Evolutionary conservation across 1,140 invertebrate species (phyloP).

Genomic region (Drosophila varians): DNA sequence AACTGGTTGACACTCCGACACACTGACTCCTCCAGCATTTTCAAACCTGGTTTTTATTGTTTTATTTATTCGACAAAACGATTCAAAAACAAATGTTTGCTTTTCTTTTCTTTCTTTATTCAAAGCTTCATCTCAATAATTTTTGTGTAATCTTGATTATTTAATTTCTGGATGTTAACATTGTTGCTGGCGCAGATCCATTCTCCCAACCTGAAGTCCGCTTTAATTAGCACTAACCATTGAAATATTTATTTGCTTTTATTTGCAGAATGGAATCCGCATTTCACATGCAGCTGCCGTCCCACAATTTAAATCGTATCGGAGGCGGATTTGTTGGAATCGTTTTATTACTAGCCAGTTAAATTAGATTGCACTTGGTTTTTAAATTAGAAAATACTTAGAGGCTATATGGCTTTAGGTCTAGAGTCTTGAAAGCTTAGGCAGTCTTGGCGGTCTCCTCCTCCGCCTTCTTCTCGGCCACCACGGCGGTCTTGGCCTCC

Average conservation of each 20-base stretch:
- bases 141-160: too few relatives aligned
- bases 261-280: constrained; percentile 20
- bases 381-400: constrained; percentile 54
- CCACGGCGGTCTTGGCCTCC: constrained; percentile 26
- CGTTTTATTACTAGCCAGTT: constrained; percentile 63
- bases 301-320: constrained; percentile 6
- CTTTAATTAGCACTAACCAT: constrained; percentile 42
- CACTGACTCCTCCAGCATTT: neutral
- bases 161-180: neutral
- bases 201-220: constrained; percentile 1
- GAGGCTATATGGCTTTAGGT: neutral
- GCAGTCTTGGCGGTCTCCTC: constrained; percentile 36
- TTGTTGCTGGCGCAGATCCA: neutral
- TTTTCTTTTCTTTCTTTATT: neutral
- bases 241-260: constrained; percentile 31
- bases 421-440: constrained; percentile 21
- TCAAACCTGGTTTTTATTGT: too few relatives aligned
- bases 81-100: neutral
- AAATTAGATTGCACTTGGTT: constrained; percentile 35
- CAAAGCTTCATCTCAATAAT: too few relatives aligned
- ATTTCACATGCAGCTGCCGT: constrained; percentile 41
- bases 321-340: constrained; percentile 8
- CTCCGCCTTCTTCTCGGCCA: constrained; percentile 30
- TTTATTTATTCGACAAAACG: neutral
- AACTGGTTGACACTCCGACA: constrained; percentile 5